A percentile compares a stretch with the other conserved stretches of the same genome.
Conservation (phyloP, 2,797 vertebrate species). For the Characodon lateralis region DNA sequence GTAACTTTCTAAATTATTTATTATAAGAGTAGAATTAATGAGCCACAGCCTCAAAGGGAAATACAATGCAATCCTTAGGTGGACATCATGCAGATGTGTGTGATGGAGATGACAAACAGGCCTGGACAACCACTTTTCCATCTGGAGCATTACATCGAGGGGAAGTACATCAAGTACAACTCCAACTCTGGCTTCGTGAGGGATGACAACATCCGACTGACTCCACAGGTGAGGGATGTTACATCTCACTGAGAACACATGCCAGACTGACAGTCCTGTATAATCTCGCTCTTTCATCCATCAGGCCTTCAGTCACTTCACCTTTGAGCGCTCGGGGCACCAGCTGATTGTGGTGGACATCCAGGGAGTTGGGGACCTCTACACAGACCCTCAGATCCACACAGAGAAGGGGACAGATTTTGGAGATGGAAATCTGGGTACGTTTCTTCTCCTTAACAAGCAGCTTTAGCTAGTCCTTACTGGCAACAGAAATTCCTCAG, state of each 20-base stretch:
- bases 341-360: constrained; percentile 98
- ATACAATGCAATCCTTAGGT: constrained; percentile 78
- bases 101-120: constrained; percentile 88
- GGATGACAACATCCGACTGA: constrained; percentile 94
- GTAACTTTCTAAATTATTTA: not conserved
- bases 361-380: constrained; percentile 97
- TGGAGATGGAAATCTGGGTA: constrained; percentile 97
- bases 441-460: constrained; percentile 3
- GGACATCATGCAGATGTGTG: constrained; percentile 97
- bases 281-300: not conserved
- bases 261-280: too few species aligned
- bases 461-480: not conserved
- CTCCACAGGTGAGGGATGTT: constrained; percentile 87
- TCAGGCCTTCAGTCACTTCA: constrained; percentile 97
- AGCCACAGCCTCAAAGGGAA: not conserved
- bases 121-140: constrained; percentile 91
- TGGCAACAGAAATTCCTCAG: not conserved
- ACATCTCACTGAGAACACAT: not conserved
- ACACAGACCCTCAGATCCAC: constrained; percentile 98
- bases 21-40: not conserved
- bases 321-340: constrained; percentile 95
- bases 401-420: constrained; percentile 92
- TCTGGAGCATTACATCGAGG: constrained; percentile 98
- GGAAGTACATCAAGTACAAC: constrained; percentile 99
- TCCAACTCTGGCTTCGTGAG: constrained; percentile 98